Base-by-base conservation (phyloP, 2,888 invertebrate species). In the Eupeodes latifasciatus region DNA sequence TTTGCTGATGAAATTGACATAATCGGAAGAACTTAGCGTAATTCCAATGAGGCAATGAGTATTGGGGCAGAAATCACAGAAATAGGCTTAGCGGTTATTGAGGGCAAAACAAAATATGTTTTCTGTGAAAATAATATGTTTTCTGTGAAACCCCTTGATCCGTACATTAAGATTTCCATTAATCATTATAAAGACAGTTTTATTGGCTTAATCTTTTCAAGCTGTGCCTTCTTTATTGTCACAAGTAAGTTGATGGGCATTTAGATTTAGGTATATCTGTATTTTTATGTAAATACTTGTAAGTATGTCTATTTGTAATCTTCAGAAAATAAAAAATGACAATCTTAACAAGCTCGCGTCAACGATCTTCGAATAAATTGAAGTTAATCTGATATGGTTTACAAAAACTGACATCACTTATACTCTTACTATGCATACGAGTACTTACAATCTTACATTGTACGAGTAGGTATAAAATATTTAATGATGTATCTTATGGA, bases 301-400 rank as follows among this genome's bases (percentile, higher is more conserved):
- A 40, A 40, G 40, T 40, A 7, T 5, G 40, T 5, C 9, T 40
- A 5, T 40, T 9, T 40, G 4, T 1, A 40, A 9, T 9, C 40
- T 49, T 34, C 49, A 12, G n/a, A 67, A 69, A 44, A 61, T 81
- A 9, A 64, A 27, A 27, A 66, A n/a, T n/a, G 16, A 64, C 47
- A 81, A 55, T 78, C 62, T 78, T 55, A 53, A 61, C 55, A 55
- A 82, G 53, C 12, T 64, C 47, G 51, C 75, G 75, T 69, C 79
- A 71, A 82, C 71, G 34, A 79, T 86, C 78, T 78, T 27, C 40
- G 36, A 75, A 34, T 49, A 51, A 86, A 82, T 86, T 79, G 71
- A 75, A 79, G 79, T 79, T 64, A 86, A 82, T 86, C 71, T 61
- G 11, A 34, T 12, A 16, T 36, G 10, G 47, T 74, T 4, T 40